Conservation (phyloP, 2,113 vertebrate genomes). For the Alligator mississippiensis region DNA sequence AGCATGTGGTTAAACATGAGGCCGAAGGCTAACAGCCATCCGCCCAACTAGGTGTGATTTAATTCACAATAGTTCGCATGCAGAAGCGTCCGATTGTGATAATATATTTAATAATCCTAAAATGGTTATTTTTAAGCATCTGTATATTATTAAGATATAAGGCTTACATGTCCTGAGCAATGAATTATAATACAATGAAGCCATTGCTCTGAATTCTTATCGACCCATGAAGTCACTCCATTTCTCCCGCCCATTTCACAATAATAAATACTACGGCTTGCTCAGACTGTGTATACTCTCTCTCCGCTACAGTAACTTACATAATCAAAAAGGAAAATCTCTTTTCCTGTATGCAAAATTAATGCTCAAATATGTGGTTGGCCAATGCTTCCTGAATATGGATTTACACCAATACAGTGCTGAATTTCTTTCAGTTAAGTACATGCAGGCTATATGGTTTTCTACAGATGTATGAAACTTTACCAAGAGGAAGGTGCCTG, state of each 20-base stretch:
- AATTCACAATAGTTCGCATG: constrained; percentile 65
- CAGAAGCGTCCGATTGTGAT: constrained; percentile 66
- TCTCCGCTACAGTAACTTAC: constrained; percentile 71
- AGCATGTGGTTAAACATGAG: constrained; percentile 52
- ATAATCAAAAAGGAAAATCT: constrained; percentile 65
- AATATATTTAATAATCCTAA: constrained; percentile 69
- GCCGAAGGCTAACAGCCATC: constrained; percentile 62
- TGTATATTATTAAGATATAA: constrained; percentile 72
- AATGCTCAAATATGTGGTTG: constrained; percentile 50
- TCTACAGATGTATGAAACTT: background rate
- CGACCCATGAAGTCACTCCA: constrained; percentile 75
- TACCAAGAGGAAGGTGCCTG: background rate
- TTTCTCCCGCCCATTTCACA: constrained; percentile 67
- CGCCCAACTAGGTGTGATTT: constrained; percentile 68
- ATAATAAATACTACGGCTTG: constrained; percentile 73
- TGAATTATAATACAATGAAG: constrained; percentile 76
- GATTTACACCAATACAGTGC: constrained; percentile 1
- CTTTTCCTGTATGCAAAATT: constrained; percentile 64
- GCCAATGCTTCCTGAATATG: constrained; percentile 27
- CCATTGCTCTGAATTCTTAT: constrained; percentile 77
- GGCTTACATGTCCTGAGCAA: constrained; percentile 56
- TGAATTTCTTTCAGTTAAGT: constrained; percentile 40
- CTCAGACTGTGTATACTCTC: constrained; percentile 33
- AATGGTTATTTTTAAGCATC: constrained; percentile 76
- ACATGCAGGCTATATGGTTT: background rate